These are phyloP conservation scores for Drosophila formosana DNA, from an alignment of 2,888 invertebrate species.

Conservation along the genomic window DNA sequence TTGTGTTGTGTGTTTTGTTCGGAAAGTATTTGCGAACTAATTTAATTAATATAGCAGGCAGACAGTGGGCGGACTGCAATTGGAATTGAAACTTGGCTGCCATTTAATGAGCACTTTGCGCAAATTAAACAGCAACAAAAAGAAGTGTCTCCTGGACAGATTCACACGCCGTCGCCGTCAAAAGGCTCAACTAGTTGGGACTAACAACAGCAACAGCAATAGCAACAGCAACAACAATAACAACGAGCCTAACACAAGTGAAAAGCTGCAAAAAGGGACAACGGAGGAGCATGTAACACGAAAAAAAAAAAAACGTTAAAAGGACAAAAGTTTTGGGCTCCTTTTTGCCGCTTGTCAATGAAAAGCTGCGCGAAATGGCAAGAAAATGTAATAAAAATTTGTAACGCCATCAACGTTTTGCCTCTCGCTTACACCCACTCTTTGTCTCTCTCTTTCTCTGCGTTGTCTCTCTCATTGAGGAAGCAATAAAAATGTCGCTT, in stretches of 20 bases:
- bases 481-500: slow-evolving; percentile 77
- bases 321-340: slow-evolving; percentile 45
- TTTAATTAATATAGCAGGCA: slow-evolving; percentile 58
- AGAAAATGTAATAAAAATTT: slow-evolving; percentile 77
- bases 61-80: slow-evolving; percentile 23
- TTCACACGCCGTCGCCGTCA: slow-evolving; percentile 64
- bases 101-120: slow-evolving; percentile 76
- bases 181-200: slow-evolving; percentile 66
- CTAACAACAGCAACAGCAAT: slow-evolving; percentile 14
- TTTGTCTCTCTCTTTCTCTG: slow-evolving; percentile 2
- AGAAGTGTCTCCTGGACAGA: slow-evolving; percentile 29
- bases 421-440: neutral
- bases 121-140: slow-evolving; percentile 67
- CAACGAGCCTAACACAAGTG: slow-evolving; percentile 49
- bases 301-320: slow-evolving; percentile 22
- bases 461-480: slow-evolving; percentile 48
- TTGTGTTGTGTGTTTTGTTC: neutral
- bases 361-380: slow-evolving; percentile 64
- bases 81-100: slow-evolving; percentile 10
- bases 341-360: slow-evolving; percentile 60
- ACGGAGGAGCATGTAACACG: neutral
- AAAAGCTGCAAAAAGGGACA: slow-evolving; percentile 50
- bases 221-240: slow-evolving; percentile 17
- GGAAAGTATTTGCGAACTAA: slow-evolving; percentile 58
- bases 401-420: slow-evolving; percentile 63